Percentiles rank a stretch among this genome's conserved stretches.
These are phyloP conservation scores for Procavia capensis DNA, from an alignment of 2,113 vertebrate genomes.

Conservation along the genomic window DNA sequence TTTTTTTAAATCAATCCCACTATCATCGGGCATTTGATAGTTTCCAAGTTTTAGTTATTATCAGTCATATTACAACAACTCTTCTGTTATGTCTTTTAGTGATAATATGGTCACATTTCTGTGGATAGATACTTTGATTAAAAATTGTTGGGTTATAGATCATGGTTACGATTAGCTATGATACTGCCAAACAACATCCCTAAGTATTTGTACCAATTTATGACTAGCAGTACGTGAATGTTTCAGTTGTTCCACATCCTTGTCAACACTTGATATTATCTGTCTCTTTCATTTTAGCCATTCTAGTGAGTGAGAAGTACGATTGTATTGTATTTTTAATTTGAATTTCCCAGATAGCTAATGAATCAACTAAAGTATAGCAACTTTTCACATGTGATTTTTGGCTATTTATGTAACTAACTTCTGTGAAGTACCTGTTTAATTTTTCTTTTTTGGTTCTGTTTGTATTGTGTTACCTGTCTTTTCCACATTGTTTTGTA, in stretches of 20 bases:
- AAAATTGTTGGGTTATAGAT: not conserved
- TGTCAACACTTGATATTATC: constrained; percentile 9
- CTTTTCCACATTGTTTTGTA: not conserved
- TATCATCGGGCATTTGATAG: not conserved
- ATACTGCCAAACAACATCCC: not conserved
- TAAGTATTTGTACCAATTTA: constrained; percentile 23
- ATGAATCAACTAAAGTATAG: not conserved
- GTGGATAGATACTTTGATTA: not conserved
- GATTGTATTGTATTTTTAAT: not conserved
- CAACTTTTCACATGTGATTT: not conserved
- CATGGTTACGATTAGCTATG: constrained; percentile 14
- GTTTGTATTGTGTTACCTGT: not conserved
- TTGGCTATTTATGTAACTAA: not conserved
- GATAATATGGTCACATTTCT: constrained; percentile 16
- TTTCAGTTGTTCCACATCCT: not conserved
- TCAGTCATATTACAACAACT: not conserved
- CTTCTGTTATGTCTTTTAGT: constrained; percentile 13
- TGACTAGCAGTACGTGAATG: not conserved
- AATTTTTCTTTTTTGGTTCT: constrained; percentile 22
- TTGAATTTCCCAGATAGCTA: not conserved
- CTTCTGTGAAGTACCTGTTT: not conserved
- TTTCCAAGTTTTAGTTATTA: not conserved
- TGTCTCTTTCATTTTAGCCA: not conserved
- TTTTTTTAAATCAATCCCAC: not conserved
- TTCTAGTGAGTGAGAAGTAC: not conserved